Base-by-base conservation (phyloP, 2,113 vertebrate genomes). In the Clarias gariepinus region DNA sequence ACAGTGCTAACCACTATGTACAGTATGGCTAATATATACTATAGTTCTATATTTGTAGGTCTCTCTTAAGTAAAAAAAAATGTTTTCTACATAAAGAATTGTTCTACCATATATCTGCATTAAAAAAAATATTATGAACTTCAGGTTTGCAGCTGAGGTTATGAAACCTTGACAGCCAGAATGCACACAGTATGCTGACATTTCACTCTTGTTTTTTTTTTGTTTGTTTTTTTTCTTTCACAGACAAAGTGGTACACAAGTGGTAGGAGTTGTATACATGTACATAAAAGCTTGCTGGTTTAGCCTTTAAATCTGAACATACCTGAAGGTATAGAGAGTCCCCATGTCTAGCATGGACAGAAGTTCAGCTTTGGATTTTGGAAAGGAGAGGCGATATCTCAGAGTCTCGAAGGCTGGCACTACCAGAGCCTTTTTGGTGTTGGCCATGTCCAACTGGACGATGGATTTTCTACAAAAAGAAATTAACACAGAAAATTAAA, bases 271-370 rank as follows among this genome's bases (percentile, higher is more conserved):
- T 6, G 19, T 71, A 33, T 33, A 15, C 10, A 18, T 7, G 47
- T 47, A 6, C 47, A 47, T 47, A 30, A 36, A 73, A 73, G 19
- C 68, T 9, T 36, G 1, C 68, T 23, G 8, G 33, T 41, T 73
- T 47, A 47, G 28, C 13, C 15, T 41, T 74, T 11, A 74, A 25
- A 74, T 47, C 36, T 53, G 57, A 63, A 52, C 78, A 28, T 82
- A 98, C 98, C 98, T 97, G 96, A 99, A 99, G 92, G 97, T 97
- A 92, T 97, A 96, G 90, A 99, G 97, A 6, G 96, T 95, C 88
- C 97, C 97, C 76, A 96, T 94, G 91, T 99, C 98, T 95, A 99
- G 96, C 97, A 98, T 95, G 93, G 97, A 96, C 89, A 99, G 95
- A 92, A 99, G 94, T 90, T 99, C 97, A 0, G 97, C 95, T 96